Evolutionary conservation across 2,888 invertebrate species (phyloP).

Genomic region (Elaeidobius kamerunicus): DNA sequence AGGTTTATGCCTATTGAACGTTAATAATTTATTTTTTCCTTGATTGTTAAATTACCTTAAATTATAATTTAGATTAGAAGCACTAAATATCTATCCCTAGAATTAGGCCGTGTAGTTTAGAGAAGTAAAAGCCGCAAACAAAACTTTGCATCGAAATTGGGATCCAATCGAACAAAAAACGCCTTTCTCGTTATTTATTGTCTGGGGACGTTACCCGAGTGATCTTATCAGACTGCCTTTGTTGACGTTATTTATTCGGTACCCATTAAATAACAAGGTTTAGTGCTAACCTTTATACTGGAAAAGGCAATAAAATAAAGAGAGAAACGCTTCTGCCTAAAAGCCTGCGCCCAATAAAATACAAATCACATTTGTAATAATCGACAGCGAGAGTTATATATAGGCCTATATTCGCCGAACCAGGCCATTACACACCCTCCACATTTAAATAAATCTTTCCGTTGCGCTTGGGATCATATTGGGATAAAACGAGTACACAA

Average conservation of each 20-base stretch:
- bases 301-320: constrained; percentile 29
- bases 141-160: not conserved
- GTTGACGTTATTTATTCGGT: constrained; percentile 27
- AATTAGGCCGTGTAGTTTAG: too few relatives aligned
- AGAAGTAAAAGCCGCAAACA: too few relatives aligned
- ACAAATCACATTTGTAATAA: constrained; percentile 29
- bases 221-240: constrained; percentile 27
- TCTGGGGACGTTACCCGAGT: constrained; percentile 19
- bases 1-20: too few relatives aligned
- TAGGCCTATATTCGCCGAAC: constrained; percentile 7
- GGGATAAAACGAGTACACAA: not conserved
- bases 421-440: constrained; percentile 17
- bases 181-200: constrained; percentile 24
- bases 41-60: too few relatives aligned
- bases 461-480: not conserved
- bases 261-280: constrained; percentile 24
- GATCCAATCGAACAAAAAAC: constrained; percentile 16
- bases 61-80: too few relatives aligned
- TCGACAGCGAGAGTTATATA: constrained; percentile 16
- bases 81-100: too few relatives aligned
- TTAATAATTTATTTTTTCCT: too few relatives aligned
- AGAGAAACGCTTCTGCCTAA: constrained; percentile 28
- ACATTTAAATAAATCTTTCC: constrained; percentile 28
- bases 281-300: constrained; percentile 28
- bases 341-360: constrained; percentile 29